Evolutionary conservation across 2,888 invertebrate species (phyloP).

Genomic region (Drosophila helvetica): DNA sequence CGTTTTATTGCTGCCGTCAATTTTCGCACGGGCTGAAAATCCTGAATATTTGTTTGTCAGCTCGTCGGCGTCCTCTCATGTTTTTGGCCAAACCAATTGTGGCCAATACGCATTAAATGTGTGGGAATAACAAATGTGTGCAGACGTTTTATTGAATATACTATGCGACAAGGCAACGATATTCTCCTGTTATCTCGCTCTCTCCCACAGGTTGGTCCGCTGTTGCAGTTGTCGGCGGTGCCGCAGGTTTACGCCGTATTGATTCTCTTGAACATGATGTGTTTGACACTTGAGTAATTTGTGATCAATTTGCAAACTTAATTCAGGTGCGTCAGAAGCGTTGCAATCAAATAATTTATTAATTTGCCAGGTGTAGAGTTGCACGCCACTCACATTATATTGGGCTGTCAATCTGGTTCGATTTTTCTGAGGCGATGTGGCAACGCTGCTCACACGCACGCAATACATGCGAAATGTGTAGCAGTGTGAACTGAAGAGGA

Average conservation of each 20-base stretch:
- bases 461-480: slow-evolving; percentile 67
- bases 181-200: slow-evolving; percentile 53
- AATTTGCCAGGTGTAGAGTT: slow-evolving; percentile 27
- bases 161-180: slow-evolving; percentile 6
- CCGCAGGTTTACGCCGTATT: slow-evolving; percentile 44
- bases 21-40: not conserved
- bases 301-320: slow-evolving; percentile 5
- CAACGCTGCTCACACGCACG: slow-evolving; percentile 54
- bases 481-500: slow-evolving; percentile 49
- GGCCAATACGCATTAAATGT: not conserved
- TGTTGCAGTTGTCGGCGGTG: slow-evolving; percentile 31
- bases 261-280: slow-evolving; percentile 35
- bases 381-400: slow-evolving; percentile 1
- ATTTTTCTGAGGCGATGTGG: slow-evolving; percentile 52
- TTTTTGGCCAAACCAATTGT: not conserved
- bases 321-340: slow-evolving; percentile 14
- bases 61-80: not conserved
- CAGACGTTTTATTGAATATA: slow-evolving; percentile 9
- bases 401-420: slow-evolving; percentile 38
- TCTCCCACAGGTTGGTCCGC: slow-evolving; percentile 17
- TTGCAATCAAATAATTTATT: slow-evolving; percentile 15
- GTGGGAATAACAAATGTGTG: slow-evolving; percentile 7
- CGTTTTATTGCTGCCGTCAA: not conserved
- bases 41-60: slow-evolving; percentile 3
- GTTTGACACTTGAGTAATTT: not conserved